Percentiles rank a stretch among this genome's conserved stretches.
Evolutionary conservation across 2,888 invertebrate species (phyloP).

Genomic region (Eilema depressum): DNA sequence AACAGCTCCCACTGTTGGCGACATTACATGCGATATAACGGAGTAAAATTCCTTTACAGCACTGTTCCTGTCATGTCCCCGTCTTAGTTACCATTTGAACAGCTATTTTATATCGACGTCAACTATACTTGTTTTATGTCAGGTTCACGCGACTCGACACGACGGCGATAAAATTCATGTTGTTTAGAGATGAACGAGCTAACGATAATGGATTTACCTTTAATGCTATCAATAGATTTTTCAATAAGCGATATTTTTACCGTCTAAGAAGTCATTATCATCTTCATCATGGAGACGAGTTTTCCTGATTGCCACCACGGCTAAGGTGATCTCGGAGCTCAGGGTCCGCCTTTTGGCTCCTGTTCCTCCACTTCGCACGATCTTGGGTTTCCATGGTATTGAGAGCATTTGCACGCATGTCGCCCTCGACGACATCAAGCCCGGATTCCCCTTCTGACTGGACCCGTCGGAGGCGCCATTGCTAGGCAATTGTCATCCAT

Average conservation of each 20-base stretch:
- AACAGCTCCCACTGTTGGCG: slow-evolving; percentile 58
- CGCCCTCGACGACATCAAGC: no score
- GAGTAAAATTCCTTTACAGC: slow-evolving; percentile 71
- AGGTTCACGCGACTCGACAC: slow-evolving; percentile 30
- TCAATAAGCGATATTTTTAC: neutral
- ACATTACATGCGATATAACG: slow-evolving; percentile 69
- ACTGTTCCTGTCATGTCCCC: slow-evolving; percentile 75
- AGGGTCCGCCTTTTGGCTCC: no score
- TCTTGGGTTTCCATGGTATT: no score
- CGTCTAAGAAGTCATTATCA: no score
- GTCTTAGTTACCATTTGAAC: slow-evolving; percentile 67
- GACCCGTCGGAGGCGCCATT: no score
- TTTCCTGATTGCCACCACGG: no score
- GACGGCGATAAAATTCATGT: slow-evolving; percentile 15
- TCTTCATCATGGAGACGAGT: no score
- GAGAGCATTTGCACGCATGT: no score
- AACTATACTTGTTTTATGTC: slow-evolving; percentile 33
- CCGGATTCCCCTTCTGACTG: no score
- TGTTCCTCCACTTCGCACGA: no score
- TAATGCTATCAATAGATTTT: slow-evolving; percentile 1
- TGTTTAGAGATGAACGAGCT: neutral
- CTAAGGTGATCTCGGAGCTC: no score
- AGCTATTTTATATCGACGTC: slow-evolving; percentile 65
- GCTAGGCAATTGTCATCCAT: no score
- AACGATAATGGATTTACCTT: neutral